Evolutionary conservation across 2,797 vertebrate species (phyloP).

Genomic region (Vipera ursinii): DNA sequence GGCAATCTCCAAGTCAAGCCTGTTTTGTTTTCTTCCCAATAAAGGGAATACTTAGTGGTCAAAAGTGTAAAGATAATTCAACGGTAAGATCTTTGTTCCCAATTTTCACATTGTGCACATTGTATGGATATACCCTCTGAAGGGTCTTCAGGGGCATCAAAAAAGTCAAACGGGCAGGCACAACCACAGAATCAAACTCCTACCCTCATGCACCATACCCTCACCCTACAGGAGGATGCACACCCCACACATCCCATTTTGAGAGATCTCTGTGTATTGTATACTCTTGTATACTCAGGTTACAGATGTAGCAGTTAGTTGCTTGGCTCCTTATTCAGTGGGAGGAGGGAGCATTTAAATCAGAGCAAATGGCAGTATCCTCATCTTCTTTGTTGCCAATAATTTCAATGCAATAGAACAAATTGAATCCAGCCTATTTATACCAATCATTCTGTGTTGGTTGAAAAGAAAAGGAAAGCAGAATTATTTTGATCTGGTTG

Average conservation of each 20-base stretch:
- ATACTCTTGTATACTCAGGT: not conserved
- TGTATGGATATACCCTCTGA: not conserved
- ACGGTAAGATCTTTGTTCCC: not conserved
- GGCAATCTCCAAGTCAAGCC: not conserved
- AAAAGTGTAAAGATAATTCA: not conserved
- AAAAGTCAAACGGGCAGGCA: not conserved
- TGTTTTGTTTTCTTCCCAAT: not conserved
- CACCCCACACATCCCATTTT: not conserved
- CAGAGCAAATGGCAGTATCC: not conserved
- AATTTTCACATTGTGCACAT: not conserved
- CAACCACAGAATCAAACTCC: not conserved
- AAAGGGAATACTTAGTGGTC: not conserved
- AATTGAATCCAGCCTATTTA: not conserved
- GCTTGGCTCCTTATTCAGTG: not conserved
- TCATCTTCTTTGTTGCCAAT: not conserved
- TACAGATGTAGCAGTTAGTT: not conserved
- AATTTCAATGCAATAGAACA: not conserved
- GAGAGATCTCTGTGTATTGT: not conserved
- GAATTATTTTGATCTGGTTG: not conserved
- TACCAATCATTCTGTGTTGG: not conserved
- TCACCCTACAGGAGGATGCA: not conserved
- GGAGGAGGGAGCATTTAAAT: not conserved
- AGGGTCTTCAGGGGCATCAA: not conserved
- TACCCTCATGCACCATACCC: not conserved
- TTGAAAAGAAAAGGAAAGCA: not conserved